Conservation (phyloP, 2,113 vertebrate genomes). For the Hiodon tergisus region DNA sequence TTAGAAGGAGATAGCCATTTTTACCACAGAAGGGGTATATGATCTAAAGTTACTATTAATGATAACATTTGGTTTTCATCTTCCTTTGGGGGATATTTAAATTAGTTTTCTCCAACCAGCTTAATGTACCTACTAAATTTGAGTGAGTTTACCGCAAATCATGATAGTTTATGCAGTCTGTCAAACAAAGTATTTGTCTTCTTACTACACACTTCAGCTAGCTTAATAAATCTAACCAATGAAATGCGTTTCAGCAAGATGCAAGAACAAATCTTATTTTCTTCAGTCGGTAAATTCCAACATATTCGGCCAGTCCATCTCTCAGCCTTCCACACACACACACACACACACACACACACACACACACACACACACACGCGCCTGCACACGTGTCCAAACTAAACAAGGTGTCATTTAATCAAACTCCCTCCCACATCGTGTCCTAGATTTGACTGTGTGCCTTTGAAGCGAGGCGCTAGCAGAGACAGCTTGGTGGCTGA, state of each 20-base stretch:
- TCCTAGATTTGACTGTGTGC: not conserved
- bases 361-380: conserved; percentile 1
- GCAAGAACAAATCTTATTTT: conserved; percentile 5
- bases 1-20: no score
- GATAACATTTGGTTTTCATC: no score
- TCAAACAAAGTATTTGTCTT: no score
- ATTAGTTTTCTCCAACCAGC: no score
- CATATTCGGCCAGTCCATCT: not conserved
- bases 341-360: not conserved
- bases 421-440: not conserved
- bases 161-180: no score
- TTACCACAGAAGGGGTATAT: no score
- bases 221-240: no score
- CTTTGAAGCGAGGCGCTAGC: not conserved
- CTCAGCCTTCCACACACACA: not conserved
- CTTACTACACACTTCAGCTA: no score
- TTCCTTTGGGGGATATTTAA: no score
- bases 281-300: conserved; percentile 1
- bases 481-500: not conserved
- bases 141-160: no score
- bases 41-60: no score
- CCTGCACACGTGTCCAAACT: conserved; percentile 20
- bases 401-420: conserved; percentile 19
- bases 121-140: no score
- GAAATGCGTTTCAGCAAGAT: not conserved